phyloP scores from a whole-genome alignment of 1,140 invertebrate species.

The Sesamia nonagrioides region DNA sequence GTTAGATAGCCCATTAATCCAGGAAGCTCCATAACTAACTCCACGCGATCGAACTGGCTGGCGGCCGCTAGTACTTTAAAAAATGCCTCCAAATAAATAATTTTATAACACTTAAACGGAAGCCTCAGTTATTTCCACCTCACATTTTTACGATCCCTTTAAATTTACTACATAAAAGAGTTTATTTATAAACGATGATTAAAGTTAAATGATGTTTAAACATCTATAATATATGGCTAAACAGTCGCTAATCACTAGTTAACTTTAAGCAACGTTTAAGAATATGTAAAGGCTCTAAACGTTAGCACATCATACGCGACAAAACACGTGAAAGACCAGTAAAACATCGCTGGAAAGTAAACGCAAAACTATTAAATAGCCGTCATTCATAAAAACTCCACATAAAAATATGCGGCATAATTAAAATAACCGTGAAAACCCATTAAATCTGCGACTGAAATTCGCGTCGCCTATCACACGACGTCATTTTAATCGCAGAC shows the following conservation, averaged over 20 bases:
- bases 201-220: too few relatives aligned
- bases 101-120: neutral
- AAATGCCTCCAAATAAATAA: neutral
- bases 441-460: slow-evolving; percentile 44
- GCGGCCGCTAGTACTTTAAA: too few relatives aligned
- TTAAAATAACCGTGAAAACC: slow-evolving; percentile 47
- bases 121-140: neutral
- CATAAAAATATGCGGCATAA: slow-evolving; percentile 39
- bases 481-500: slow-evolving; percentile 50
- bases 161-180: neutral
- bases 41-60: too few relatives aligned
- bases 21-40: too few relatives aligned
- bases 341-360: slow-evolving; percentile 14
- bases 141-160: slow-evolving; percentile 2
- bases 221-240: too few relatives aligned
- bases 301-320: neutral
- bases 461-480: slow-evolving; percentile 45
- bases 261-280: too few relatives aligned
- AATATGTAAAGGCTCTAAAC: too few relatives aligned
- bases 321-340: neutral
- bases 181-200: too few relatives aligned
- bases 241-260: too few relatives aligned
- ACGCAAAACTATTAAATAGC: slow-evolving; percentile 30
- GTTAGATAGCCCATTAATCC: too few relatives aligned
- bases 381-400: slow-evolving; percentile 23